These are phyloP conservation scores for Micropoecilia bifurca DNA, from an alignment of 2,797 vertebrate species.

Conservation along the genomic window DNA sequence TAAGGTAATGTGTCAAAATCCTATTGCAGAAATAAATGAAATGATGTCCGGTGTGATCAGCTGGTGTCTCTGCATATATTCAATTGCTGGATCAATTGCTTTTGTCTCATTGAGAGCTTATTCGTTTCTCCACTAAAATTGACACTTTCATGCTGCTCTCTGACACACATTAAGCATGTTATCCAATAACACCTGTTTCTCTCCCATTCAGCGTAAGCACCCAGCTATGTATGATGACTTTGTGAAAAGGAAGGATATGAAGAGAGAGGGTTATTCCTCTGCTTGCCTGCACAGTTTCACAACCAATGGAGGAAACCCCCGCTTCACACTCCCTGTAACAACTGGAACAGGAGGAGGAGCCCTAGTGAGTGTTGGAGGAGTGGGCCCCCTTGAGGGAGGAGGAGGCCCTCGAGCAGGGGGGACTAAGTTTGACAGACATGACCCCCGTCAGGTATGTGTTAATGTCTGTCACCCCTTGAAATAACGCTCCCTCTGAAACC, in stretches of 20 bases:
- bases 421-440: constrained; percentile 83
- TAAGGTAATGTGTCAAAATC: constrained; percentile 74
- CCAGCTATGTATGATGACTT: constrained; percentile 87
- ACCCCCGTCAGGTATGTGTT: constrained; percentile 80
- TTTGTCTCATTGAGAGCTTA: constrained; percentile 8
- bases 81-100: constrained; percentile 37
- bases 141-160: not conserved
- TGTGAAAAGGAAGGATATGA: constrained; percentile 87
- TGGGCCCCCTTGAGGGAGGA: constrained; percentile 62
- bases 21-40: no score
- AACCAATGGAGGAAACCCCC: constrained; percentile 68
- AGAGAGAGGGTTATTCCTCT: constrained; percentile 83
- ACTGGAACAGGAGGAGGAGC: constrained; percentile 52
- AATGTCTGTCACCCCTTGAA: not conserved
- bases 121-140: not conserved
- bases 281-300: constrained; percentile 73
- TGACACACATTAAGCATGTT: constrained; percentile 10
- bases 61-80: not conserved
- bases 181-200: constrained; percentile 31
- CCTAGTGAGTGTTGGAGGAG: constrained; percentile 49
- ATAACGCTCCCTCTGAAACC: not conserved
- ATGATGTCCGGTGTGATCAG: constrained; percentile 10
- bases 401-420: constrained; percentile 68
- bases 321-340: constrained; percentile 61
- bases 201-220: constrained; percentile 80